A percentile compares a stretch with the other conserved stretches of the same genome.
These are phyloP conservation scores for Agrenia bidenticulata DNA, from an alignment of 2,888 invertebrate species.

Conservation along the genomic window DNA sequence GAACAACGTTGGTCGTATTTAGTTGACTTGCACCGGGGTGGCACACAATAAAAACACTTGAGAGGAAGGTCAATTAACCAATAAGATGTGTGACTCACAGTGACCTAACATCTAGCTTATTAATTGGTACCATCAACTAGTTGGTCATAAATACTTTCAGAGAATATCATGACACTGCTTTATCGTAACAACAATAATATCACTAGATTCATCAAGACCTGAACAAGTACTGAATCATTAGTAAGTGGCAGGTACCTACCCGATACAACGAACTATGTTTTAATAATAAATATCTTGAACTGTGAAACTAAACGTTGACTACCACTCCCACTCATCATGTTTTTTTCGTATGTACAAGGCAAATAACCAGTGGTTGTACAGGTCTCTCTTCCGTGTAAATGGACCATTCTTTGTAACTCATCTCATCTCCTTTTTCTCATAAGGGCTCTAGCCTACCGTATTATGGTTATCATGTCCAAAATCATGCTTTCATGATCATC, in stretches of 20 bases:
- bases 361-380: conserved; percentile 20
- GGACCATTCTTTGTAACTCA: conserved; percentile 8
- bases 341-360: conserved; percentile 21
- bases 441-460: not conserved
- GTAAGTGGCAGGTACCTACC: conserved; percentile 9
- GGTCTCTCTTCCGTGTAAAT: conserved; percentile 11
- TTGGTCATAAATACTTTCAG: conserved; percentile 48
- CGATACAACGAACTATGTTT: conserved; percentile 10
- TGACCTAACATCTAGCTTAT: conserved; percentile 40
- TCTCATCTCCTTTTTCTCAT: not conserved
- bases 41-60: conserved; percentile 8
- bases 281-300: conserved; percentile 5
- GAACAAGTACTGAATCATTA: conserved; percentile 20
- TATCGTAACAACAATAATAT: conserved; percentile 41
- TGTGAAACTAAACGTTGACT: conserved; percentile 13
- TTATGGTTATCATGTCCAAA: conserved; percentile 1
- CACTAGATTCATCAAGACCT: conserved; percentile 35
- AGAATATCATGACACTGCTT: conserved; percentile 40
- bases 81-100: conserved; percentile 37
- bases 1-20: conserved; percentile 4
- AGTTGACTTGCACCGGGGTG: conserved; percentile 6
- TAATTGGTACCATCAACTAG: conserved; percentile 37
- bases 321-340: conserved; percentile 14
- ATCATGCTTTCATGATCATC: not conserved
- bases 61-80: conserved; percentile 22